These are phyloP conservation scores for Epicampocera succincta DNA, from an alignment of 2,888 invertebrate species.

Conservation along the genomic window DNA sequence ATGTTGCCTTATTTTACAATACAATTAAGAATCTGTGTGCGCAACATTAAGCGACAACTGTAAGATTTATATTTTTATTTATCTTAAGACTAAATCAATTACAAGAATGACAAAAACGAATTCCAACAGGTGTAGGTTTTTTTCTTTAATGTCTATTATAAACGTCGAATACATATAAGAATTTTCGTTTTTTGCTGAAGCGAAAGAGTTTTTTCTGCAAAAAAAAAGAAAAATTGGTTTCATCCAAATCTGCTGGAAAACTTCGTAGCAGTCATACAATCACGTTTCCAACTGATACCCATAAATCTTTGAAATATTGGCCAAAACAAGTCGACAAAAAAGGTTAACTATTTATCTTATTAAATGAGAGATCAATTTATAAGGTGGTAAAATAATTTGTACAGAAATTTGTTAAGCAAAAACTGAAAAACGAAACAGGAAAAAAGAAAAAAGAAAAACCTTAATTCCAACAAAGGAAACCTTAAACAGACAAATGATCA, in stretches of 20 bases:
- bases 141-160: not conserved
- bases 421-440: conserved; percentile 3
- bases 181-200: not conserved
- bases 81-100: conserved; percentile 39
- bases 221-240: conserved; percentile 8
- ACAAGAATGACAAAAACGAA: conserved; percentile 33
- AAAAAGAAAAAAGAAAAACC: conserved; percentile 9
- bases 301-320: conserved; percentile 64
- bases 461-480: conserved; percentile 2
- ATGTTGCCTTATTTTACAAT: conserved; percentile 9
- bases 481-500: not conserved
- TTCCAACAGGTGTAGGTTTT: conserved; percentile 58
- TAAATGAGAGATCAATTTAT: conserved; percentile 67
- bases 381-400: conserved; percentile 69
- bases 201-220: not conserved
- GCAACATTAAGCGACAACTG: conserved; percentile 3
- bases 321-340: conserved; percentile 66
- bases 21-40: conserved; percentile 16
- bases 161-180: not conserved
- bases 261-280: conserved; percentile 30
- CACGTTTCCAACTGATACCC: conserved; percentile 51
- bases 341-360: conserved; percentile 70
- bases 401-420: conserved; percentile 62
- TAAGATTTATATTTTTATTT: conserved; percentile 20
- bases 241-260: conserved; percentile 39